These are phyloP conservation scores for Calyptomena viridis DNA, from an alignment of 2,113 vertebrate species.

Conservation along the genomic window DNA sequence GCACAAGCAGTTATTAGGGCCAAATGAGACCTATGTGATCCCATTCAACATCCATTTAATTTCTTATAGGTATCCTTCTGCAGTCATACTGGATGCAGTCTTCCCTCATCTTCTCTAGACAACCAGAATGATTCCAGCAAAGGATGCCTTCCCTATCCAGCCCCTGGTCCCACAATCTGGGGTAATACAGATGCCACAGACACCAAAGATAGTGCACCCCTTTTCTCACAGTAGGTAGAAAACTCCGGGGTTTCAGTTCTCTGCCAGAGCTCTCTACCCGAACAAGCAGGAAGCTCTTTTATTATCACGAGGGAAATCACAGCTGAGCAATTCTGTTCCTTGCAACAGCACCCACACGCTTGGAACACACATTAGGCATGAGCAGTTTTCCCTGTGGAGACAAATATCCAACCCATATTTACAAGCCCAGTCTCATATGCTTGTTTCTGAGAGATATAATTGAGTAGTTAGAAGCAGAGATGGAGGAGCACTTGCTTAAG, in stretches of 20 bases:
- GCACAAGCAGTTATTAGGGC: background rate
- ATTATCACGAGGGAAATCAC: background rate
- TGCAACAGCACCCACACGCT: background rate
- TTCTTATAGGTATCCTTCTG: background rate
- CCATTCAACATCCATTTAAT: background rate
- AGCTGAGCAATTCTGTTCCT: background rate
- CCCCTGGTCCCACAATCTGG: background rate
- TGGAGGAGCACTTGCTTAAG: background rate
- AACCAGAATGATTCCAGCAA: background rate
- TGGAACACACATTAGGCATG: background rate
- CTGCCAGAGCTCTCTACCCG: rapidly evolving
- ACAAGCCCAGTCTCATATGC: background rate
- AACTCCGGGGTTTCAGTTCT: background rate
- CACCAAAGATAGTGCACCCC: background rate
- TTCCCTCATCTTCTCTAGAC: background rate
- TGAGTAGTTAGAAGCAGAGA: background rate
- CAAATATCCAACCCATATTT: background rate
- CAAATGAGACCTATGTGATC: background rate
- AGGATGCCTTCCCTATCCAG: background rate
- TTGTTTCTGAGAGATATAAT: background rate
- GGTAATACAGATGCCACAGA: background rate
- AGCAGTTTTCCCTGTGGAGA: background rate
- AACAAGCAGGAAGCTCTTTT: background rate
- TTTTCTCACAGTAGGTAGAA: background rate
- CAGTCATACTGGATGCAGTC: background rate